Base-by-base conservation (phyloP, 2,113 vertebrate species). In the Odocoileus hemionus region DNA sequence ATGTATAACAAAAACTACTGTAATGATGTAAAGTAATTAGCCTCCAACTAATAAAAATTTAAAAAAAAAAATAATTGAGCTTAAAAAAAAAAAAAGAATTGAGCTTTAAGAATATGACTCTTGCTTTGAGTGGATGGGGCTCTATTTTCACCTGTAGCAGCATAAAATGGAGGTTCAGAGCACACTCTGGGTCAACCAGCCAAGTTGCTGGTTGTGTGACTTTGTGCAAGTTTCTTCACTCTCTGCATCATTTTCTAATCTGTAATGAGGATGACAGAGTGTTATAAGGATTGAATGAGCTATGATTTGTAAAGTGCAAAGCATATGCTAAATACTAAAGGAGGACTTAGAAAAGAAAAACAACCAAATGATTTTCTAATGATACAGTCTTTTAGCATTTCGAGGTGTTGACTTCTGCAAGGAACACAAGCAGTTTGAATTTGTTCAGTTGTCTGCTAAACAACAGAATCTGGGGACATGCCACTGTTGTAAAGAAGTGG, bases 371-470 rank as follows among this genome's bases (percentile, higher is more conserved):
- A 36, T 57, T 76, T 97, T 89, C 61, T 82, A 50, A 50, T 74
- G 82, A 87, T 86, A 21, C 1, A 33, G n/a, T 6, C 52, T 92
- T 96, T 86, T 16, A 96, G 94, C 94, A 94, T 86, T 61, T 21
- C 5, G 19, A 88, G 45, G n/a, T 89, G 36, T 85, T 96, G 84
- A 84, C 76, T 92, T 90, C 83, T 89, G 1, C 79, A 74, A 89
- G 74, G 61, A 76, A 70, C 60, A 89, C 36, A 57, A 91, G n/a
- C 21, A 52, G 30, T 70, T 47, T 4, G 25, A 54, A 78, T 78
- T 89, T 93, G 54, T 86, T 96, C 89, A 89, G 82, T 85, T 95
- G n/a, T 88, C 70, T 96, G 74, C 55, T 96, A 67, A 93, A 80
- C 84, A 74, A 28, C 28, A 86, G 89, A 47, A 92, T 45, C 84